Conservation (phyloP, 1,140 invertebrate genomes). For the Drosophila pachea region DNA sequence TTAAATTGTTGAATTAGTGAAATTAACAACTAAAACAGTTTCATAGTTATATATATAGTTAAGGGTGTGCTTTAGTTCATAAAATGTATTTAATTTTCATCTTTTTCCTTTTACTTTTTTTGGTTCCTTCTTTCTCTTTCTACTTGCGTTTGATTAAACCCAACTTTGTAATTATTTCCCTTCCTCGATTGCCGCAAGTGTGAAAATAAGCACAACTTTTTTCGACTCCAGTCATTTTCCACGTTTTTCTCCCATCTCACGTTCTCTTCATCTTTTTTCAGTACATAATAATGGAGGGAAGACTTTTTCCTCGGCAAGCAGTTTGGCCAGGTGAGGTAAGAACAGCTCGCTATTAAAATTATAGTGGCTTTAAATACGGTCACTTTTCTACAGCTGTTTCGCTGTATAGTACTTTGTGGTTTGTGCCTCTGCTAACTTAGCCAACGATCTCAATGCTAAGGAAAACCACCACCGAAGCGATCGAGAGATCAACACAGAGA, state of each 20-base stretch:
- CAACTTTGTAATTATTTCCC: constrained; percentile 75
- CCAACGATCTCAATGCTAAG: not conserved
- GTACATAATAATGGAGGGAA: constrained; percentile 43
- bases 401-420: constrained; percentile 18
- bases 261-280: constrained; percentile 10
- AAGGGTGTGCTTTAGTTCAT: constrained; percentile 12
- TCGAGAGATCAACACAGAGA: not conserved
- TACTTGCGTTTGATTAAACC: constrained; percentile 29
- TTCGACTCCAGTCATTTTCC: constrained; percentile 62
- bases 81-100: constrained; percentile 36
- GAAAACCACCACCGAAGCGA: not conserved
- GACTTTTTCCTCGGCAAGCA: constrained; percentile 44
- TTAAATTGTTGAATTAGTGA: too few relatives aligned
- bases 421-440: constrained; percentile 19
- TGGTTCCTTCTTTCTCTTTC: constrained; percentile 42
- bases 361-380: constrained; percentile 42
- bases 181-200: constrained; percentile 68
- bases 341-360: constrained; percentile 50
- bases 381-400: not conserved
- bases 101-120: too few relatives aligned
- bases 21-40: too few relatives aligned
- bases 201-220: constrained; percentile 73
- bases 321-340: not conserved
- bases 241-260: constrained; percentile 22
- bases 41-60: too few relatives aligned